These are phyloP conservation scores for Hylaea fasciaria DNA, from an alignment of 2,888 invertebrate genomes.

Conservation along the genomic window DNA sequence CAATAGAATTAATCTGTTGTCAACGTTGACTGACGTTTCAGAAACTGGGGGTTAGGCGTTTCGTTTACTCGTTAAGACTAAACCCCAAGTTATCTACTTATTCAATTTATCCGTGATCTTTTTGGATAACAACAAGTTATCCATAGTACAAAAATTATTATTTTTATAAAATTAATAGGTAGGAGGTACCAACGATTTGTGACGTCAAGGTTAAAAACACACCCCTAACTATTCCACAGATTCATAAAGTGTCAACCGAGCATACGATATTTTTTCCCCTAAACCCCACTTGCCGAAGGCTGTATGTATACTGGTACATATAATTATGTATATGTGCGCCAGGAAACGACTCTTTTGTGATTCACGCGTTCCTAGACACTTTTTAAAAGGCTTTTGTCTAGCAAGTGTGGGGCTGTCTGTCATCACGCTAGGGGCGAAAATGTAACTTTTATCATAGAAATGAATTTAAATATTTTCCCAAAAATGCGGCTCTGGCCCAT, in stretches of 20 bases:
- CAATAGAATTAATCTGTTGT: too few species aligned
- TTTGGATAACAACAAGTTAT: too few species aligned
- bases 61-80: too few species aligned
- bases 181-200: too few species aligned
- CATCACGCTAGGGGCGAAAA: conserved; percentile 36
- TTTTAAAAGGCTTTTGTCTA: conserved; percentile 77
- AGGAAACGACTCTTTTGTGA: conserved; percentile 61
- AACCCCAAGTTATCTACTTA: too few species aligned
- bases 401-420: conserved; percentile 64
- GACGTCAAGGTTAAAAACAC: neutral
- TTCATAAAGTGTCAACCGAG: conserved; percentile 1
- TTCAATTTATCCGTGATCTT: too few species aligned
- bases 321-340: conserved; percentile 18
- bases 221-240: neutral
- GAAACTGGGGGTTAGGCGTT: too few species aligned
- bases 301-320: conserved; percentile 1
- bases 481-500: too few species aligned
- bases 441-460: neutral
- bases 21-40: too few species aligned
- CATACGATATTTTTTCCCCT: conserved; percentile 9
- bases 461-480: too few species aligned
- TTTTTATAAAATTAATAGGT: too few species aligned
- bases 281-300: conserved; percentile 27
- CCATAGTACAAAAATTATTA: too few species aligned
- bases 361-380: conserved; percentile 74